Conservation (phyloP, 2,888 invertebrate genomes). For the Acronicta leporina region DNA sequence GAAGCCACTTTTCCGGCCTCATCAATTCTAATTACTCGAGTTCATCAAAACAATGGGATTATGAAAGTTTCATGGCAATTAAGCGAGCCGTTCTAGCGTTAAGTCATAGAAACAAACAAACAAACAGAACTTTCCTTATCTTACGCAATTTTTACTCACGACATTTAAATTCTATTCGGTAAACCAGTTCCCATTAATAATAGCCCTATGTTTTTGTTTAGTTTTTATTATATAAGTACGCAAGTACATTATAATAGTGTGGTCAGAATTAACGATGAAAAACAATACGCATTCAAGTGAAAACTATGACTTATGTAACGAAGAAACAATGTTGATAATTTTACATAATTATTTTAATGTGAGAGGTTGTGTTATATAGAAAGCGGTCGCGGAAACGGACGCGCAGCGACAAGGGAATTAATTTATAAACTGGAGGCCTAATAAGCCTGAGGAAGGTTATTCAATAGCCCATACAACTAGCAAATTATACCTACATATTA, state of each 20-base stretch:
- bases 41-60: constrained; percentile 21
- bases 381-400: constrained; percentile 14
- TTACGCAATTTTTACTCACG: constrained; percentile 32
- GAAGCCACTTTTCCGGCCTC: background rate
- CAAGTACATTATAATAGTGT: constrained; percentile 21
- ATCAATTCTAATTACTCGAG: constrained; percentile 5
- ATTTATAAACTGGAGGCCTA: background rate
- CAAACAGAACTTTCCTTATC: constrained; percentile 24
- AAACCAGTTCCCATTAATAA: constrained; percentile 24
- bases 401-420: constrained; percentile 1
- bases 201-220: constrained; percentile 7
- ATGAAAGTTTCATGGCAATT: constrained; percentile 21
- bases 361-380: constrained; percentile 4
- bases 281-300: constrained; percentile 55
- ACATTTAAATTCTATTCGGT: constrained; percentile 19
- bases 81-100: constrained; percentile 14
- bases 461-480: background rate
- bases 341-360: constrained; percentile 56
- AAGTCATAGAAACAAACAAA: constrained; percentile 28
- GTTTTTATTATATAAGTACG: constrained; percentile 32
- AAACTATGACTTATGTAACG: constrained; percentile 52
- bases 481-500: background rate
- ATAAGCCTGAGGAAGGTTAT: background rate
- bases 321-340: constrained; percentile 50
- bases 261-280: constrained; percentile 23